Conservation (phyloP, 1,140 invertebrate genomes). For the Achroia grisella region DNA sequence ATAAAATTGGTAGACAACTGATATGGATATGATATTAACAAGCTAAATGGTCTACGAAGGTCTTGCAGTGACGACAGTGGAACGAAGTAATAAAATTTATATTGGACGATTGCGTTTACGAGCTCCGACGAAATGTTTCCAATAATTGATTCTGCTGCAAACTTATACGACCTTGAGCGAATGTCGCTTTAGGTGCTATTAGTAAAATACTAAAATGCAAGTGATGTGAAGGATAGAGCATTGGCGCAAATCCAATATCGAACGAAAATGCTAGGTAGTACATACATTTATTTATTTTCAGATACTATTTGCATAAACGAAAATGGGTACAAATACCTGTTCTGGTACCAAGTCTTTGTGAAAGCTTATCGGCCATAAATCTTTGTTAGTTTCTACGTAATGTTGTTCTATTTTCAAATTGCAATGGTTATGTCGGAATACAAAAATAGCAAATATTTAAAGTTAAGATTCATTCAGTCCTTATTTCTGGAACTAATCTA, state of each 20-base stretch:
- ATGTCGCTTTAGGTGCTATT: background rate
- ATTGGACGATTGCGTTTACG: conserved; percentile 12
- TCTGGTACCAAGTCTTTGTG: too few relatives aligned
- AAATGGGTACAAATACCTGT: conserved; percentile 4
- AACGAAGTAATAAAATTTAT: conserved; percentile 20
- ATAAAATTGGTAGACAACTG: conserved; percentile 22
- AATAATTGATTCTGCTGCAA: conserved; percentile 13
- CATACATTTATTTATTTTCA: background rate
- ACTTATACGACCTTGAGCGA: conserved; percentile 6
- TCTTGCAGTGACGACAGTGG: conserved; percentile 12
- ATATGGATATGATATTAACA: conserved; percentile 21
- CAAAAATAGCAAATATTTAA: too few relatives aligned
- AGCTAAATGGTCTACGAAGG: conserved; percentile 35
- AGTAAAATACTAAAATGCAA: too few relatives aligned
- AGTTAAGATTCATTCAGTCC: too few relatives aligned
- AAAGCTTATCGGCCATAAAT: too few relatives aligned
- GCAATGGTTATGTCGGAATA: too few relatives aligned
- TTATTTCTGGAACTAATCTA: too few relatives aligned
- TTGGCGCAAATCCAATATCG: conserved; percentile 9
- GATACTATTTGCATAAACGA: background rate
- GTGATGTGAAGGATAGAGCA: background rate
- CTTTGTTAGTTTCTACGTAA: too few relatives aligned
- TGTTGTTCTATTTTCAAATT: too few relatives aligned
- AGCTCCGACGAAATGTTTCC: conserved; percentile 10
- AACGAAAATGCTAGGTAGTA: background rate